Conservation (phyloP, 2,888 invertebrate species). For the Tachina grossa region DNA sequence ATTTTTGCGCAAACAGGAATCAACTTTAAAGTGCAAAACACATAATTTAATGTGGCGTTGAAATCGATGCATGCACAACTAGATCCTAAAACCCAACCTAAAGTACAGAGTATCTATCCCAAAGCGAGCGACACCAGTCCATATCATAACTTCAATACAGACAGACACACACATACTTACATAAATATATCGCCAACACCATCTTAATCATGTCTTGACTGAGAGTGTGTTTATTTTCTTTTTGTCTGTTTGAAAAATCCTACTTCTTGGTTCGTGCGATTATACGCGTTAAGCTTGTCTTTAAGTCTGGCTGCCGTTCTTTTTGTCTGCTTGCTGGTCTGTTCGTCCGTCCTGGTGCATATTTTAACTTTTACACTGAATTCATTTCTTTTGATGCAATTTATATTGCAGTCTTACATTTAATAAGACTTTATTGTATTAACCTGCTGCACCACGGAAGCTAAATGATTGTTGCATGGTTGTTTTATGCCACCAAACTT, state of each 20-base stretch:
- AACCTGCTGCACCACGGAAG: slow-evolving; percentile 70
- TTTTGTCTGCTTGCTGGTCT: slow-evolving; percentile 17
- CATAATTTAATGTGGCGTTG: slow-evolving; percentile 79
- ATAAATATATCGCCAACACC: slow-evolving; percentile 35
- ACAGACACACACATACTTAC: not conserved
- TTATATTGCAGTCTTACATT: slow-evolving; percentile 48
- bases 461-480: slow-evolving; percentile 66
- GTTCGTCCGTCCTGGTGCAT: slow-evolving; percentile 36
- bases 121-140: slow-evolving; percentile 31
- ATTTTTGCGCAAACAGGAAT: slow-evolving; percentile 77
- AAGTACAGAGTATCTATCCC: slow-evolving; percentile 43
- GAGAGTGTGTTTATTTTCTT: slow-evolving; percentile 21
- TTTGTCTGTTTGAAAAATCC: slow-evolving; percentile 37
- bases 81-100: slow-evolving; percentile 44
- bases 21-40: slow-evolving; percentile 75
- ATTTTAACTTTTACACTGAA: slow-evolving; percentile 40
- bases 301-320: not conserved
- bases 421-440: slow-evolving; percentile 68
- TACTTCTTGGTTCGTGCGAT: slow-evolving; percentile 44
- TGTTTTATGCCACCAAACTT: slow-evolving; percentile 57
- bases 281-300: slow-evolving; percentile 54
- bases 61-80: slow-evolving; percentile 75
- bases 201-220: slow-evolving; percentile 64
- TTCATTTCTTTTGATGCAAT: slow-evolving; percentile 47
- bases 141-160: not conserved